These are phyloP conservation scores for Griposia aprilina DNA, from an alignment of 2,888 invertebrate genomes.

Conservation along the genomic window DNA sequence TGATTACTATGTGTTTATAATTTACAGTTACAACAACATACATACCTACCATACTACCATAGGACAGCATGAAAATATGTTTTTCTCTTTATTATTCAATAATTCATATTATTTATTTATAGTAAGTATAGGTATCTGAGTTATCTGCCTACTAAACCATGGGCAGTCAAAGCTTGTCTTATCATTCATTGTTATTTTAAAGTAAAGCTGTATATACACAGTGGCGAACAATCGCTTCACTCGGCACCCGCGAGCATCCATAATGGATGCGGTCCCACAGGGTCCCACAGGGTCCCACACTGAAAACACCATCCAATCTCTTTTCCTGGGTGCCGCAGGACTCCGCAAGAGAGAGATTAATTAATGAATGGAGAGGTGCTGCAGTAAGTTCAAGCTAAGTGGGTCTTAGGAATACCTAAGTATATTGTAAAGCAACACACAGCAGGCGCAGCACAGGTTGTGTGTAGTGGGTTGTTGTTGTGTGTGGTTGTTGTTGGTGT, in stretches of 20 bases:
- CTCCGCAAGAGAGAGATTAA: too few relatives aligned
- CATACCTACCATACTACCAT: neutral
- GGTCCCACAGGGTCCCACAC: neutral
- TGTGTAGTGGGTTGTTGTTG: too few relatives aligned
- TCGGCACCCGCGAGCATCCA: too few relatives aligned
- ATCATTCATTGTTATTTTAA: neutral
- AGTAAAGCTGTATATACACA: neutral
- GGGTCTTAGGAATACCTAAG: neutral
- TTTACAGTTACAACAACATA: constrained; percentile 17
- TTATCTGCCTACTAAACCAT: constrained; percentile 34
- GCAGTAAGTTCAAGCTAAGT: neutral
- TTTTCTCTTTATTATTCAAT: neutral
- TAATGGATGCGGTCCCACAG: neutral
- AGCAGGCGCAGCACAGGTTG: too few relatives aligned
- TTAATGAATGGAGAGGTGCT: neutral
- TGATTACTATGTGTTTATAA: constrained; percentile 33
- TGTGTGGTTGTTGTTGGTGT: too few relatives aligned
- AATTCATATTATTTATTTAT: neutral
- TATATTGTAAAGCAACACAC: neutral
- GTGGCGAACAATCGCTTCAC: neutral
- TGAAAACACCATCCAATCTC: neutral
- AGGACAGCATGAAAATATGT: neutral
- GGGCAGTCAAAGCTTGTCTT: neutral
- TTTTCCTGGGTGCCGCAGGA: neutral
- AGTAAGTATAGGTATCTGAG: neutral